Evolutionary conservation across 2,797 vertebrate genomes (phyloP), one percentile per base, ranked within the genome.

Genomic region (Premnoplex brunnescens): DNA sequence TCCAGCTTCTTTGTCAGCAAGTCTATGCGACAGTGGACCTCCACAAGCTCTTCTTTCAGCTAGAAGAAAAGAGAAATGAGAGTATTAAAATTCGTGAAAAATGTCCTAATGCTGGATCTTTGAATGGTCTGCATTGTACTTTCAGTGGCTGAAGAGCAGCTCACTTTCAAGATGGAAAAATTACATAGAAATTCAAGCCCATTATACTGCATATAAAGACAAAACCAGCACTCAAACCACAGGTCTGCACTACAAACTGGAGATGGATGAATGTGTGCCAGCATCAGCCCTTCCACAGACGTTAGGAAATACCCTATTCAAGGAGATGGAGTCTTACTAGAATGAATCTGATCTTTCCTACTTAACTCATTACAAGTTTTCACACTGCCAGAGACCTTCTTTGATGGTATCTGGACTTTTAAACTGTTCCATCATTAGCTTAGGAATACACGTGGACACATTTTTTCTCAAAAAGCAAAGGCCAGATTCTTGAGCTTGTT

Each of bases 41-140:
- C 19, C 62, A 98, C 62, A 79, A 98, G 74, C 68, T 82, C 95
- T 82, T 96, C 75, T 95, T 98, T 98, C 62, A 98, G 39, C 98
- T 98, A 74, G 37, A 7, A 95, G 93, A 87, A 82, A 60, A n/a
- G 2, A 83, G 8, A 76, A 20, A 51, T 2, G 34, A 66, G 8
- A 51, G 32, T 36, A 64, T 43, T 93, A 63, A 46, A 66, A 48
- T 39, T 21, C 37, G 36, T 71, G 55, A 75, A 79, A 67, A 36
- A n/a, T 14, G 17, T 41, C 22, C 46, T 75, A 69, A 36, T 7
- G 5, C 20, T 52, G 12, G 7, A 54, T 69, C 32, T 88, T 75
- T 55, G 60, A 85, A 55, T 23, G 19, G 72, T 28, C 30, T 36
- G 14, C 19, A 56, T 20, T 7, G 13, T 11, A 36, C 34, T 81